A percentile compares a stretch with the other conserved stretches of the same genome.
Evolutionary conservation across 2,113 vertebrate species (phyloP).

Genomic region (Cisticola juncidis): DNA sequence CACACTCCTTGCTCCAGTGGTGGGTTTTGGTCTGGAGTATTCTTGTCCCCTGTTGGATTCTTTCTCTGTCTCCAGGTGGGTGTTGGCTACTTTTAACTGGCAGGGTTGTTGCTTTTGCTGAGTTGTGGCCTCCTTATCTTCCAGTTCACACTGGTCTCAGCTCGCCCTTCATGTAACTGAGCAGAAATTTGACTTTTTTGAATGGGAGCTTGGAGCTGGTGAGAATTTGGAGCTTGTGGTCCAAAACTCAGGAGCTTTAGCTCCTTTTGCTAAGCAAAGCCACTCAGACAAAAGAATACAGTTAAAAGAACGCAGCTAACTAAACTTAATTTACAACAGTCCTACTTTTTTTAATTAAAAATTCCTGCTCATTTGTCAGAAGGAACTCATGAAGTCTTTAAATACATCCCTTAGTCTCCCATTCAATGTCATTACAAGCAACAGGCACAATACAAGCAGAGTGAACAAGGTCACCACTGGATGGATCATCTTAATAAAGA

Average conservation of each 20-base stretch:
- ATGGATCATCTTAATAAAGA: background rate
- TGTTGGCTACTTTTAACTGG: background rate
- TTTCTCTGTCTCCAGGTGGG: background rate
- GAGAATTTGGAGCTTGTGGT: background rate
- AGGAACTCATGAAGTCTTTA: background rate
- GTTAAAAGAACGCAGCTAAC: background rate
- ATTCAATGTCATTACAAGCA: background rate
- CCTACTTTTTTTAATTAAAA: background rate
- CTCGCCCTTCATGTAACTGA: background rate
- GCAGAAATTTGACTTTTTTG: background rate
- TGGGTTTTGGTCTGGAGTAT: background rate
- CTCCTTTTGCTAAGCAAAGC: background rate
- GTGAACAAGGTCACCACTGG: background rate
- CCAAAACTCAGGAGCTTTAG: background rate
- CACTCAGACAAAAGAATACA: background rate
- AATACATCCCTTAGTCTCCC: background rate
- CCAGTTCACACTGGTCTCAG: background rate
- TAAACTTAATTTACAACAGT: background rate
- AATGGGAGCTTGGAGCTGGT: background rate
- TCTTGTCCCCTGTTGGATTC: background rate
- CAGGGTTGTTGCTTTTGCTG: background rate
- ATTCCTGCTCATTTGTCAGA: background rate
- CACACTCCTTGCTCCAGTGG: background rate
- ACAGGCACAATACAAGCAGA: background rate
- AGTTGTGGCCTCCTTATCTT: background rate